Base-by-base conservation (phyloP, 1,140 invertebrate species). In the Chelonus insularis region DNA sequence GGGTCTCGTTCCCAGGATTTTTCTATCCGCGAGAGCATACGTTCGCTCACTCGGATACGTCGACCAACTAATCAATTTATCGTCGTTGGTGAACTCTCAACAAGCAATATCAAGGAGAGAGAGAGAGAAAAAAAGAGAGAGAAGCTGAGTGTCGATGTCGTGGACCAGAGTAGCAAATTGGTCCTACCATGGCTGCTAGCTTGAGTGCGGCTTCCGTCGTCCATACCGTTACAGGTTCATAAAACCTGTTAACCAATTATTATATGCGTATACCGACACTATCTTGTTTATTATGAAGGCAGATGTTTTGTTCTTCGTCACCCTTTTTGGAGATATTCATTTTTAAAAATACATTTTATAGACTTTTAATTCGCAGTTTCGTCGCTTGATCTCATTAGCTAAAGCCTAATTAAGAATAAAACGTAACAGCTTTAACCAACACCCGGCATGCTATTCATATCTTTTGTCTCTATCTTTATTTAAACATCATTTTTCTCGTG, bases 1-100 rank as follows among this genome's bases (percentile, higher is more conserved):
- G 75, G 74, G 63, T 75, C 71, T 78, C 74, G 78, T 81, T 80
- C 79, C 79, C 79, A 81, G 78, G 79, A 80, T 81, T 79, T 79
- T 79, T 79, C 76, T 76, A 80, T 77, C 77, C 21, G 23, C 29
- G 50, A 57, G 41, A 1, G 7, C 37, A 34, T 41, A 14, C 14
- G 25, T 14, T 41, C 21, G 9, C 23, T 34, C 37, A 45, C 41
- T 32, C 59, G 12, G 45, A 36, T 14, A 48, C 41, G 21, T 50
- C n/a, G 2, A 34, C 76, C 68, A 76, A 77, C 77, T 78, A 79
- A 78, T 81, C 77, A 81, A 80, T 80, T 81, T 76, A 78, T 79
- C 56, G 73, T 77, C 73, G 74, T 76, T 77, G 73, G 70, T 69
- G 68, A 68, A 66, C 62, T 67, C 71, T 69, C 66, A 67, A 69